These are phyloP conservation scores for Heterotilapia buettikoferi DNA, from an alignment of 2,113 vertebrate species.

Conservation along the genomic window DNA sequence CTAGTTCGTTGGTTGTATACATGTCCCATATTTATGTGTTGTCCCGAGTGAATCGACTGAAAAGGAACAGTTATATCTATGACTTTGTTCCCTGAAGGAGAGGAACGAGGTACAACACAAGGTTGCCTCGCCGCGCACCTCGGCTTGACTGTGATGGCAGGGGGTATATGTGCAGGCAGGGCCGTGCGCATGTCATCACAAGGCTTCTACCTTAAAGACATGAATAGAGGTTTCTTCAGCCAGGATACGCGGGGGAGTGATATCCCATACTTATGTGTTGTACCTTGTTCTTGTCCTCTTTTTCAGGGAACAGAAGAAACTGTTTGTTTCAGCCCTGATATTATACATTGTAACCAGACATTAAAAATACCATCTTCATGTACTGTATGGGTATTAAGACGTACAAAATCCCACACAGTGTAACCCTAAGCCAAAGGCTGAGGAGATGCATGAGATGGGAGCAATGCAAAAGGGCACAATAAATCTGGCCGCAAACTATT, in stretches of 20 bases:
- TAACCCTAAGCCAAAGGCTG: background rate
- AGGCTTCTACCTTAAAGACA: background rate
- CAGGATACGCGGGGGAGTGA: rapidly evolving
- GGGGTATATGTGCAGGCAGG: background rate
- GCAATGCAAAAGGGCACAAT: background rate
- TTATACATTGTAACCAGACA: background rate
- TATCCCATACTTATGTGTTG: background rate
- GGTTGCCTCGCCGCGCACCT: rapidly evolving
- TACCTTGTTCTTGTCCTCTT: background rate
- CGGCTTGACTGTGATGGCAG: background rate
- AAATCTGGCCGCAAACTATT: background rate
- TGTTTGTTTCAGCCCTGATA: background rate
- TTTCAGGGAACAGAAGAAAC: background rate
- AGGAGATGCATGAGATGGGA: background rate
- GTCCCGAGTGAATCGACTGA: background rate
- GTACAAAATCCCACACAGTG: background rate
- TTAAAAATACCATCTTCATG: background rate
- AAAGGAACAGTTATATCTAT: rapidly evolving
- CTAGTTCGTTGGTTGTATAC: rapidly evolving
- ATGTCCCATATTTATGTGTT: background rate
- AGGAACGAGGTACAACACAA: background rate
- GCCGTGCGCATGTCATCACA: background rate
- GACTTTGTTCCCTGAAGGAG: background rate
- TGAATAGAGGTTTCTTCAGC: background rate
- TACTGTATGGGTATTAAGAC: background rate